A percentile compares a stretch with the other conserved stretches of the same genome.
These are phyloP conservation scores for Silurus lanzhouensis DNA, from an alignment of 2,797 vertebrate genomes.

Conservation along the genomic window DNA sequence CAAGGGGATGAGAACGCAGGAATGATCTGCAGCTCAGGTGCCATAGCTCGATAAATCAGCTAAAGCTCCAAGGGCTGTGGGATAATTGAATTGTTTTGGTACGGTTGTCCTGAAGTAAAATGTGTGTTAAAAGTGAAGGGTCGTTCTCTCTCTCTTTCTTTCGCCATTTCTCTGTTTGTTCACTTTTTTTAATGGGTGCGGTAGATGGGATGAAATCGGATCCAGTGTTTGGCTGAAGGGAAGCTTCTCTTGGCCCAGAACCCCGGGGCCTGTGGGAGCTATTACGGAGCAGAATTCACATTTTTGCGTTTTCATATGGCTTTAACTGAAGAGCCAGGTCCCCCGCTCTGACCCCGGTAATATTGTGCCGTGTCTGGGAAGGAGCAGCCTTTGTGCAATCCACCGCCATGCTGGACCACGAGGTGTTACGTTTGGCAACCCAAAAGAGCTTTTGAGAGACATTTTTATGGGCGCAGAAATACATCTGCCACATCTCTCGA, in stretches of 20 bases:
- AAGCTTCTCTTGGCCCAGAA: conserved; percentile 58
- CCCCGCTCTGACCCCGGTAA: conserved; percentile 55
- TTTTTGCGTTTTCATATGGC: conserved; percentile 62
- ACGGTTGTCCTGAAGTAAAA: conserved; percentile 56
- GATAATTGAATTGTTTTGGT: conserved; percentile 62
- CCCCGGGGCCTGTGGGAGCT: conserved; percentile 55
- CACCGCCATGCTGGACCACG: conserved; percentile 42
- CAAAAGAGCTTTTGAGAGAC: conserved; percentile 52
- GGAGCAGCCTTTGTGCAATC: conserved; percentile 50
- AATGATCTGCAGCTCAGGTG: conserved; percentile 52
- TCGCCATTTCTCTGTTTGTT: conserved; percentile 21
- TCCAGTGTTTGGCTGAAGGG: conserved; percentile 54
- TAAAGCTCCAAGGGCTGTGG: conserved; percentile 39
- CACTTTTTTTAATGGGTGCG: conserved; percentile 48
- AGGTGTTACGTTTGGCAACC: conserved; percentile 62
- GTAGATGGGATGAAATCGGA: conserved; percentile 56
- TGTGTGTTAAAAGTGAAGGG: conserved; percentile 49
- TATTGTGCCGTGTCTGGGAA: conserved; percentile 59
- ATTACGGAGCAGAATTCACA: conserved; percentile 59
- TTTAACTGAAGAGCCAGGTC: conserved; percentile 57
- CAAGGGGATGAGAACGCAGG: conserved; percentile 7
- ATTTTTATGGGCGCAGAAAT: conserved; percentile 59
- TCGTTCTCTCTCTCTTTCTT: background rate
- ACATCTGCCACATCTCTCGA: conserved; percentile 58
- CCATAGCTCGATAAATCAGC: conserved; percentile 56